Conservation (phyloP, 2,113 vertebrate genomes). For the Onychostoma macrolepis region DNA sequence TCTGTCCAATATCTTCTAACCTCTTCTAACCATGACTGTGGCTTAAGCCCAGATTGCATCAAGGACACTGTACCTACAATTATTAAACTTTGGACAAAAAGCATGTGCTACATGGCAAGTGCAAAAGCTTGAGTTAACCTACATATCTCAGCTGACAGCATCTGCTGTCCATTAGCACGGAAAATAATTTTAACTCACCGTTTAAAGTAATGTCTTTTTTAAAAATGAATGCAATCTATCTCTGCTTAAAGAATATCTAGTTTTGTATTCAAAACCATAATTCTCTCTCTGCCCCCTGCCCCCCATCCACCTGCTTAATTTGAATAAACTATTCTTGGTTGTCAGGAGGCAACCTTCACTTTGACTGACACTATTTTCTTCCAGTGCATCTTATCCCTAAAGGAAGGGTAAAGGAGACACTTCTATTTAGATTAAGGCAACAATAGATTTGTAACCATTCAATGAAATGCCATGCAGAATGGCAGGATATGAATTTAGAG, state of each 20-base stretch:
- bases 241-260: conserved; percentile 81
- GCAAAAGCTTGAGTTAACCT: background rate
- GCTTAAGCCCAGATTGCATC: conserved; percentile 56
- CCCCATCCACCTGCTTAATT: conserved; percentile 77
- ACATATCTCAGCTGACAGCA: background rate
- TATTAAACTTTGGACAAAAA: conserved; percentile 1
- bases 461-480: conserved; percentile 32
- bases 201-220: conserved; percentile 82
- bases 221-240: conserved; percentile 81
- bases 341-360: conserved; percentile 83
- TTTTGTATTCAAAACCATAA: conserved; percentile 88
- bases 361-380: conserved; percentile 81
- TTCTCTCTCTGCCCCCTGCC: conserved; percentile 71
- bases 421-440: conserved; percentile 41
- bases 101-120: background rate
- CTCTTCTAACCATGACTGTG: conserved; percentile 40
- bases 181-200: background rate
- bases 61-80: background rate
- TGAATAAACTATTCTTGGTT: conserved; percentile 87
- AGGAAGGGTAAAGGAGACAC: conserved; percentile 48
- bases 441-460: conserved; percentile 31
- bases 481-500: conserved; percentile 21
- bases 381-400: conserved; percentile 72
- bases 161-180: background rate
- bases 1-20: background rate